Base-by-base conservation (phyloP, 2,888 invertebrate species). In the Drosophila cognata region DNA sequence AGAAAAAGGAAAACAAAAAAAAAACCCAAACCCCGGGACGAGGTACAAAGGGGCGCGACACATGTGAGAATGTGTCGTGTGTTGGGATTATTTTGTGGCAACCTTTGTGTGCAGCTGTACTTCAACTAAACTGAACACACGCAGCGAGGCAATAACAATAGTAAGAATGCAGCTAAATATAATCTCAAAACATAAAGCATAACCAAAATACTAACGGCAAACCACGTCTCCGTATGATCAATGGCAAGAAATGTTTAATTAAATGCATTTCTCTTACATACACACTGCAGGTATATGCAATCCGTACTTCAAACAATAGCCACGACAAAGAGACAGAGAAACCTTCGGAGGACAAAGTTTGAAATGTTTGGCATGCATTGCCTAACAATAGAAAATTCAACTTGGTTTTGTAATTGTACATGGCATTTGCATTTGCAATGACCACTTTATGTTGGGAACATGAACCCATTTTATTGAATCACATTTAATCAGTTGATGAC, bases 41-140 rank as follows among this genome's bases (percentile, higher is more conserved):
- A 46, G 50, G 58, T 36, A 60, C 57, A 65, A 58, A 65, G 65
- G 33, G 69, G 21, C 69, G 36, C 59, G 65, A 83, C 83, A 84
- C 71, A 84, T 86, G 86, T 87, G 88, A 82, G 84, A 85, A 85
- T 85, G 74, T 43, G 71, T 38, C 71, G 72, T 55, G 36, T 64
- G 60, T 58, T 84, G 88, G 88, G 86, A 86, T 87, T 86, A 86
- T 85, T 81, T 56, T 82, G 87, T 70, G 87, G 46, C 69, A 69
- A 59, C 71, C 58, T 62, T 75, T 75, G 43, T 57, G 57, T 33
- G 38, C 75, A 62, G 59, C 71, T 74, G 55, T 66, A 67, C 59
- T 31, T 16, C 18, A 36, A 60, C 48, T 16, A 62, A 48, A 25
- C n/a, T 13, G 55, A 60, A 31, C 74, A 77, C 52, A 53, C 33